Base-by-base conservation (phyloP, 2,113 vertebrate species). In the Acanthochromis polyacanthus region DNA sequence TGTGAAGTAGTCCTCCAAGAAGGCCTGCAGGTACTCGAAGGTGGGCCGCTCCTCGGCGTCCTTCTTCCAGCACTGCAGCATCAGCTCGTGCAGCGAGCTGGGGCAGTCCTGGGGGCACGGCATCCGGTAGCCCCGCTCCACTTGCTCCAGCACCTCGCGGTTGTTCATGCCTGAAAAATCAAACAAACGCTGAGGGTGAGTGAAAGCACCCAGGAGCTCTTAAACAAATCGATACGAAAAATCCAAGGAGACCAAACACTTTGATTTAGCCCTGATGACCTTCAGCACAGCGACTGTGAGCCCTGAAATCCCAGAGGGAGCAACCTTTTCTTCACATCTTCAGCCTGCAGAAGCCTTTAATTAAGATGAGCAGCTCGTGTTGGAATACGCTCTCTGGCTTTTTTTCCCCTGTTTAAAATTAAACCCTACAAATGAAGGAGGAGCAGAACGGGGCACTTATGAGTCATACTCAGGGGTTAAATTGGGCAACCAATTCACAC, bases 41-140 rank as follows among this genome's bases (percentile, higher is more conserved):
- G 98, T 99, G 70, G 97, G 98, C 66, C 98, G 95, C 63, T 99
- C 98, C 84, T 99, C 98, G 0, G 98, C 95, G 77, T 99, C 97
- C 92, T 97, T 97, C 94, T 99, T 99, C 98, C 98, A 99, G 96
- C 98, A 99, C 93, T 97, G 97, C 79, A 98, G 94, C 98, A 99
- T 99, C 57, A 99, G 96, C 96, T 99, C 98, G 0, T 99, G 96
- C 78, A 98, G 94, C 14, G 98, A 99, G 93, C 93, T 95, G 89
- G 98, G 98, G 90, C 98, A 99, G 95, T 98, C 98, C 93, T 96
- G 96, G 23, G 98, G 97, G 82, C 95, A 96, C 0, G 97, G 96
- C 98, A 99, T 99, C 89, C 98, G 90, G 93, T 99, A 99, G 53
- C 98, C 98, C 0, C 97, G 95, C 75, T 99, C 98, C 89, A 99